A percentile compares a stretch with the other conserved stretches of the same genome.
phyloP scores from a whole-genome alignment of 1,140 invertebrate species.

The Drosophila albomicans region DNA sequence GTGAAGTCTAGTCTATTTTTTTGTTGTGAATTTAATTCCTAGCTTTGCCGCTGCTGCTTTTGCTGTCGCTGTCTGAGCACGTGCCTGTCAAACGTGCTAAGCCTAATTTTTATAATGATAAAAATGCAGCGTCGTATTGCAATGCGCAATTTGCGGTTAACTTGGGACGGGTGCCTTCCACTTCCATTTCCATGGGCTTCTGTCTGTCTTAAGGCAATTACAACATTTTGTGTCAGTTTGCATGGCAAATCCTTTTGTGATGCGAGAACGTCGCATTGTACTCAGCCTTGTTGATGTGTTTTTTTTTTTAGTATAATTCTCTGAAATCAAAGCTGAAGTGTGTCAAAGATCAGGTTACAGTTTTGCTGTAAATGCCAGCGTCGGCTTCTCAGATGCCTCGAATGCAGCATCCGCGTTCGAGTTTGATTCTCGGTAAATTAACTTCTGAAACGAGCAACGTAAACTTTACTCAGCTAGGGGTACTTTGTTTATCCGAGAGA shows the following conservation, averaged over 20 bases:
- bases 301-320: slow-evolving; percentile 65
- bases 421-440: slow-evolving; percentile 84
- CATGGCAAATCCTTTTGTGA: slow-evolving; percentile 66
- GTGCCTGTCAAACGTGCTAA: slow-evolving; percentile 65
- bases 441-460: slow-evolving; percentile 66
- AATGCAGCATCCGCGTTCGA: slow-evolving; percentile 62
- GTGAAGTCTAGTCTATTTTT: slow-evolving; percentile 16
- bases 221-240: slow-evolving; percentile 83
- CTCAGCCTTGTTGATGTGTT: slow-evolving; percentile 17
- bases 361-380: not conserved
- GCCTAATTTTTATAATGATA: slow-evolving; percentile 82
- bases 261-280: slow-evolving; percentile 44
- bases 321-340: slow-evolving; percentile 82
- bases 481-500: slow-evolving; percentile 53
- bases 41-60: not conserved
- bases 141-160: slow-evolving; percentile 62
- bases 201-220: slow-evolving; percentile 65
- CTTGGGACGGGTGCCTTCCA: not conserved
- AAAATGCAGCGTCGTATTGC: slow-evolving; percentile 70
- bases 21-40: slow-evolving; percentile 26
- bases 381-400: slow-evolving; percentile 65
- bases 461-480: slow-evolving; percentile 53
- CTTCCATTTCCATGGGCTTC: not conserved
- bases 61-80: slow-evolving; percentile 35
- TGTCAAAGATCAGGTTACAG: slow-evolving; percentile 78